phyloP scores from a whole-genome alignment of 2,113 vertebrate species.

The Maccullochella peelii region DNA sequence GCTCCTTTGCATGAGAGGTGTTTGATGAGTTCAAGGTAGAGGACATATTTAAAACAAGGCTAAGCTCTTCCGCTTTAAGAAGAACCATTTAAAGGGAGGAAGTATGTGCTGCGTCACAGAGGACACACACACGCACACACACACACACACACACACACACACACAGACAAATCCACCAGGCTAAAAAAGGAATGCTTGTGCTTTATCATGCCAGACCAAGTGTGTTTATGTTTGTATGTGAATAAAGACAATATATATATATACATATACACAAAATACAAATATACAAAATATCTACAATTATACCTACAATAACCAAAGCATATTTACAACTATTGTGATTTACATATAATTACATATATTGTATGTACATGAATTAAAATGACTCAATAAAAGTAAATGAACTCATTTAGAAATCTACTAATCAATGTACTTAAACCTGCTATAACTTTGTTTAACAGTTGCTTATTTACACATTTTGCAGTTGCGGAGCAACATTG shows the following conservation, averaged over 20 bases:
- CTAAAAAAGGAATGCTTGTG: slow-evolving; percentile 34
- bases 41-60: slow-evolving; percentile 48
- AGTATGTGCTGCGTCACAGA: slow-evolving; percentile 36
- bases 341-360: too few relatives aligned
- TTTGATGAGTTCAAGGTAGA: slow-evolving; percentile 55
- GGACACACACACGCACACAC: slow-evolving; percentile 24
- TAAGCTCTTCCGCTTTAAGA: slow-evolving; percentile 57
- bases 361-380: not conserved
- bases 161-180: slow-evolving; percentile 6
- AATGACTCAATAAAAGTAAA: not conserved
- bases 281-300: not conserved
- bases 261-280: not conserved
- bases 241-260: not conserved
- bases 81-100: slow-evolving; percentile 32
- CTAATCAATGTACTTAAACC: not conserved
- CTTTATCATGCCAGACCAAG: slow-evolving; percentile 3
- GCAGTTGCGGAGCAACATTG: not conserved
- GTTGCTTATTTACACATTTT: not conserved
- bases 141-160: not conserved
- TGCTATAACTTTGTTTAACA: not conserved
- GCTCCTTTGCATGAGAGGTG: not conserved
- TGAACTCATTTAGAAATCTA: not conserved
- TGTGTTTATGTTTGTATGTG: not conserved
- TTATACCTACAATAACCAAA: too few relatives aligned
- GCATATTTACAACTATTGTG: too few relatives aligned